Percentiles rank a stretch among this genome's conserved stretches.
These are phyloP conservation scores for Phaetusa simplex DNA, from an alignment of 2,113 vertebrate genomes.

Conservation along the genomic window DNA sequence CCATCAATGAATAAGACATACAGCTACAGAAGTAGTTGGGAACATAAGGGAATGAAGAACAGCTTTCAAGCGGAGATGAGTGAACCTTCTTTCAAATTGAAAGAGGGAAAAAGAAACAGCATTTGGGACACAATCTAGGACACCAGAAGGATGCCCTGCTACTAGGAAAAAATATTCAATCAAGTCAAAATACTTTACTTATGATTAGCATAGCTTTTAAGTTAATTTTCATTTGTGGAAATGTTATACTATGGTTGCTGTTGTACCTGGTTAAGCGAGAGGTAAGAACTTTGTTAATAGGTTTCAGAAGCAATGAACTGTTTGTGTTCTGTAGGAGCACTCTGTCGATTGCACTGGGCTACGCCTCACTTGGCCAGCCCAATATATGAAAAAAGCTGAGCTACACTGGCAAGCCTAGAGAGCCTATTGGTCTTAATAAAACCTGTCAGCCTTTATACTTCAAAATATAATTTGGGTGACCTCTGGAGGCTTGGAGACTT, in stretches of 20 bases:
- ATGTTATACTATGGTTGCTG: background rate
- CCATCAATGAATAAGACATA: background rate
- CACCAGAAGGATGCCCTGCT: background rate
- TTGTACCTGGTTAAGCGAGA: background rate
- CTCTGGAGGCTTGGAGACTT: background rate
- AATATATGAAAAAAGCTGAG: background rate
- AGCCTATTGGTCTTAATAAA: background rate
- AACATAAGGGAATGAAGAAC: background rate
- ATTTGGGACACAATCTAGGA: background rate
- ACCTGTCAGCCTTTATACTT: background rate
- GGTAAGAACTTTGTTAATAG: background rate
- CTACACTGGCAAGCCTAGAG: background rate
- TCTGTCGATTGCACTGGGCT: background rate
- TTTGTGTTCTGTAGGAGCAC: background rate
- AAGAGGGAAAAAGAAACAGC: background rate
- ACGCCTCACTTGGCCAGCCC: background rate
- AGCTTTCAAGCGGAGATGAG: background rate
- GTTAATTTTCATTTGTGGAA: background rate
- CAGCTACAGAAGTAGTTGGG: background rate
- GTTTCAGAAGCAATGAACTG: background rate
- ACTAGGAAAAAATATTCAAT: background rate
- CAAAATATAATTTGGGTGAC: background rate
- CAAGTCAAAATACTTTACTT: background rate
- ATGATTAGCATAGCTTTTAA: background rate
- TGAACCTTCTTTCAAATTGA: background rate